phyloP scores from a whole-genome alignment of 1,140 invertebrate species.

The Ctenoplectra terminalis region DNA sequence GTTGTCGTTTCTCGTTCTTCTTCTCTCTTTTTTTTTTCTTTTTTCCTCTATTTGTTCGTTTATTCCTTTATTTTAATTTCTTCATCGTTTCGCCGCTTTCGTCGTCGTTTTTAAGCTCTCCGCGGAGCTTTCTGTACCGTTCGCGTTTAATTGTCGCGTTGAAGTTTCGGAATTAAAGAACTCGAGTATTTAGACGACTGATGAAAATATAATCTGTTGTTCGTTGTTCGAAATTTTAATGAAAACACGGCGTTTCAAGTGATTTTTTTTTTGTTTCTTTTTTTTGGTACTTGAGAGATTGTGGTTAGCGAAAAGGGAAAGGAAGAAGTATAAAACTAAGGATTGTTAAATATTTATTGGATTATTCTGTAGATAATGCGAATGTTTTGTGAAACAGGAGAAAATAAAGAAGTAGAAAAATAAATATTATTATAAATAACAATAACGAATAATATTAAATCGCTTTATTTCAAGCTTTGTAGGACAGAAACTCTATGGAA shows the following conservation, averaged over 20 bases:
- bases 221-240: background rate
- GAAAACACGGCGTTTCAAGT: too few relatives aligned
- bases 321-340: background rate
- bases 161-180: constrained; percentile 6
- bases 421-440: too few relatives aligned
- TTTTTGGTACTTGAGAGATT: background rate
- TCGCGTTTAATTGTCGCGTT: constrained; percentile 19
- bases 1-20: background rate
- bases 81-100: background rate
- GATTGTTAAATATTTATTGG: too few relatives aligned
- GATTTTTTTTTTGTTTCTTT: too few relatives aligned
- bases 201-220: background rate
- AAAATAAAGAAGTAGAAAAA: too few relatives aligned
- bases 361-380: too few relatives aligned
- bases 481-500: too few relatives aligned
- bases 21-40: background rate
- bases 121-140: constrained; percentile 7
- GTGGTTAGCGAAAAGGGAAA: background rate
- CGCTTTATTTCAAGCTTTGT: too few relatives aligned
- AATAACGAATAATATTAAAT: too few relatives aligned
- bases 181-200: background rate
- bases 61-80: background rate
- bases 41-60: background rate
- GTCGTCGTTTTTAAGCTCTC: background rate
- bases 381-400: too few relatives aligned